phyloP scores from a whole-genome alignment of 2,113 vertebrate species.

The Oryzias javanicus region DNA sequence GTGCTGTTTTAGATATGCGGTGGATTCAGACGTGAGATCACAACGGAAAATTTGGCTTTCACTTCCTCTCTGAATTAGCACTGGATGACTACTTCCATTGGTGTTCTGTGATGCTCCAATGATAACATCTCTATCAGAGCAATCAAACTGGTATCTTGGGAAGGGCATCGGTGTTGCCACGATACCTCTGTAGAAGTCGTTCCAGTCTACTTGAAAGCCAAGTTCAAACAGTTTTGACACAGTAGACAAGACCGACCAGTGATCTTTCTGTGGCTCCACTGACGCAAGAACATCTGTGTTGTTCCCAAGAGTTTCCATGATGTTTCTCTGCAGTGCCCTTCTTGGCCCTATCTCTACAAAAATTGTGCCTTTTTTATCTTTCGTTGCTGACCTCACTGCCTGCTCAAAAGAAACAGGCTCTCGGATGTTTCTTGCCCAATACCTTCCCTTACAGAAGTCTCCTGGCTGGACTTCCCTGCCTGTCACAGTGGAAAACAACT shows the following conservation, averaged over 20 bases:
- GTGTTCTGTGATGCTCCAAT: slow-evolving; percentile 61
- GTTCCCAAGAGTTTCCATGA: slow-evolving; percentile 78
- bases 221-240: slow-evolving; percentile 78
- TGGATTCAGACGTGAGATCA: slow-evolving; percentile 62
- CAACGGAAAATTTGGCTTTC: slow-evolving; percentile 70
- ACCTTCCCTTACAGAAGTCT: slow-evolving; percentile 80
- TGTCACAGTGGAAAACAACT: slow-evolving; percentile 84
- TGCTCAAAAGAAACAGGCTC: slow-evolving; percentile 79
- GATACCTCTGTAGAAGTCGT: slow-evolving; percentile 70
- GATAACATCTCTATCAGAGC: slow-evolving; percentile 60
- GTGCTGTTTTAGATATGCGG: slow-evolving; percentile 78
- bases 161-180: slow-evolving; percentile 73
- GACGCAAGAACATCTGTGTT: slow-evolving; percentile 69
- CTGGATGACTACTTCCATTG: slow-evolving; percentile 67
- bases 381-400: slow-evolving; percentile 69
- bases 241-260: slow-evolving; percentile 66
- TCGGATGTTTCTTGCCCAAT: slow-evolving; percentile 84
- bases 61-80: slow-evolving; percentile 66
- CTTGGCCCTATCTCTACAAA: slow-evolving; percentile 85
- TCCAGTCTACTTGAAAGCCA: slow-evolving; percentile 78
- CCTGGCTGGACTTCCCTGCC: slow-evolving; percentile 62
- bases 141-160: slow-evolving; percentile 82
- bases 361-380: slow-evolving; percentile 67
- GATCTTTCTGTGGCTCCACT: slow-evolving; percentile 74
- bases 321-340: slow-evolving; percentile 77